phyloP scores from a whole-genome alignment of 2,113 vertebrate genomes.

The Trogon surrucura region DNA sequence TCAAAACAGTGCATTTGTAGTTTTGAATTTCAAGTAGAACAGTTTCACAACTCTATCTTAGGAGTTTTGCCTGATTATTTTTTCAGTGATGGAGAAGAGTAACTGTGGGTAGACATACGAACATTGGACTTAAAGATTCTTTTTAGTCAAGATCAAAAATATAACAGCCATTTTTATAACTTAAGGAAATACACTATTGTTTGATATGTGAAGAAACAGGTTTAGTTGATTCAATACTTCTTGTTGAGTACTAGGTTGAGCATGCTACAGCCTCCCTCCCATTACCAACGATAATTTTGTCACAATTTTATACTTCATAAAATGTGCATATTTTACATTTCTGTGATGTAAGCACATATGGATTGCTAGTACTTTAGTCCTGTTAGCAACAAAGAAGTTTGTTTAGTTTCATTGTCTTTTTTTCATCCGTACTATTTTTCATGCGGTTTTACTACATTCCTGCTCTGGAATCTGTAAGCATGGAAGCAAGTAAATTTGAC shows the following conservation, averaged over 20 bases:
- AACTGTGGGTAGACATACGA: background rate
- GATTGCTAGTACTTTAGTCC: background rate
- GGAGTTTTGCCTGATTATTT: background rate
- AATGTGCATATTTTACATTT: background rate
- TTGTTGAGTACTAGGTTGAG: background rate
- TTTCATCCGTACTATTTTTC: background rate
- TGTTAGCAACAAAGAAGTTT: background rate
- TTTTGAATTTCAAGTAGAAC: background rate
- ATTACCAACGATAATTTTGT: background rate
- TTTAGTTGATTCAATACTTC: background rate
- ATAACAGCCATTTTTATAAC: background rate
- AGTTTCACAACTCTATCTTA: background rate
- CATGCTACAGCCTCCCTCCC: background rate
- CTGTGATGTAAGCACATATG: background rate
- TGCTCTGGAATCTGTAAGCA: background rate
- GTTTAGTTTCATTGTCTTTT: fast-evolving
- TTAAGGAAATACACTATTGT: background rate
- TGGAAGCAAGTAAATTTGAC: background rate
- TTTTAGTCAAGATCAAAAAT: background rate
- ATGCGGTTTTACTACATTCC: background rate
- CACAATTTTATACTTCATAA: background rate
- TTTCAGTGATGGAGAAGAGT: background rate
- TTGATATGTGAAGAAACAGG: background rate
- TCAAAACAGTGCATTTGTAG: background rate
- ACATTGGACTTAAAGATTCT: background rate